A percentile compares a stretch with the other conserved stretches of the same genome.
Evolutionary conservation across 2,888 invertebrate genomes (phyloP).

Genomic region (Imbricaverruca yamaguchii): DNA sequence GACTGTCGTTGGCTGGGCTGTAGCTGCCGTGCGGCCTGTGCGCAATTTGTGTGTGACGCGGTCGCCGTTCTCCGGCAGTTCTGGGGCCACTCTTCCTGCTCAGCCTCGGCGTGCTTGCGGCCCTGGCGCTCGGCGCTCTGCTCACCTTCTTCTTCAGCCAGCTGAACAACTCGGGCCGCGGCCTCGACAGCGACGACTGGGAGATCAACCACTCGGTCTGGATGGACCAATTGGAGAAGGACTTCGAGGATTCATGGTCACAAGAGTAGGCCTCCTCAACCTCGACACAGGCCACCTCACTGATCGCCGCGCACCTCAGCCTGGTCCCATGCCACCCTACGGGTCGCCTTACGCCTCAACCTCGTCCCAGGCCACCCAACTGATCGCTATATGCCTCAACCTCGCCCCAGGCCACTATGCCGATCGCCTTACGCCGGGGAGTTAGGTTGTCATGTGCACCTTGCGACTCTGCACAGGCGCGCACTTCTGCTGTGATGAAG

Average conservation of each 20-base stretch:
- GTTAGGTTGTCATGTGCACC: no score
- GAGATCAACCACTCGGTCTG: conserved; percentile 16
- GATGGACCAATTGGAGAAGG: conserved; percentile 20
- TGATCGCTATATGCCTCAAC: no score
- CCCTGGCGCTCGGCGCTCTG: neutral
- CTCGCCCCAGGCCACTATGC: no score
- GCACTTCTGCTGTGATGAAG: no score
- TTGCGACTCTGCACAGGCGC: no score
- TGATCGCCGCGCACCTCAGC: no score
- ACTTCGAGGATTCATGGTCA: conserved; percentile 12
- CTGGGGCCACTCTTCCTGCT: conserved; percentile 3
- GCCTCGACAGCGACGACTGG: conserved; percentile 14
- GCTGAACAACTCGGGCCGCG: conserved; percentile 11
- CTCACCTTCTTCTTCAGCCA: conserved; percentile 10
- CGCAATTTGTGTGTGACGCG: neutral
- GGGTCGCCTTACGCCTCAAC: no score
- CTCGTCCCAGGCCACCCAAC: no score
- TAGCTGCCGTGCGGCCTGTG: neutral
- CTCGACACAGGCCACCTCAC: no score
- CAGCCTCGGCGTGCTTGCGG: neutral
- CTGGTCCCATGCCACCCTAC: no score
- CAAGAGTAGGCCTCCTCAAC: neutral
- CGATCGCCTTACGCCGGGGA: no score
- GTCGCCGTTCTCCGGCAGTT: neutral
- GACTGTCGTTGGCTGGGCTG: neutral